These are phyloP conservation scores for Perdita meconis DNA, from an alignment of 2,888 invertebrate genomes.

Conservation along the genomic window DNA sequence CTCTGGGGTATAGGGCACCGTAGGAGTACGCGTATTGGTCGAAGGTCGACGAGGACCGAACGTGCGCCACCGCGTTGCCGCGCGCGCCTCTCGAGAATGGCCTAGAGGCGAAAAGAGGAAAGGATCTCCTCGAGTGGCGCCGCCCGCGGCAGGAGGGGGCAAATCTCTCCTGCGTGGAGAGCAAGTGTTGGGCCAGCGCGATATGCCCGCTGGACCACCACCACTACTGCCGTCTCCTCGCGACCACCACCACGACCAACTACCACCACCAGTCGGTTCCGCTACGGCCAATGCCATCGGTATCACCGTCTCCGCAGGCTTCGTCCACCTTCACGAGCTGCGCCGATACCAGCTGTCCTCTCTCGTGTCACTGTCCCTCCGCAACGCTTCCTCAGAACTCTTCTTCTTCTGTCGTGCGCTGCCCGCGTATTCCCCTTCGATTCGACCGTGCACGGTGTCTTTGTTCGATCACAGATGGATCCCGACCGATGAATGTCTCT, in stretches of 20 bases:
- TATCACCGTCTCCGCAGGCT: slow-evolving; percentile 79
- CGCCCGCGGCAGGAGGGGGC: slow-evolving; percentile 81
- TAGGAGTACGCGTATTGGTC: slow-evolving; percentile 73
- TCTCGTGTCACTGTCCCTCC: slow-evolving; percentile 40
- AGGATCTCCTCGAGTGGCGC: slow-evolving; percentile 82
- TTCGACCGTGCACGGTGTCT: slow-evolving; percentile 45
- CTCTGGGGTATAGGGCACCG: slow-evolving; percentile 48
- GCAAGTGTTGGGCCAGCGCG: slow-evolving; percentile 76
- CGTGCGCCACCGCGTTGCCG: slow-evolving; percentile 80
- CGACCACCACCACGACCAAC: slow-evolving; percentile 65
- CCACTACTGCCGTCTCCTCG: slow-evolving; percentile 83
- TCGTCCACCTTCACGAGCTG: slow-evolving; percentile 57
- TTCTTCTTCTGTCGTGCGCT: slow-evolving; percentile 26
- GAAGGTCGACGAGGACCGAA: slow-evolving; percentile 78
- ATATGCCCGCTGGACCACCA: slow-evolving; percentile 73
- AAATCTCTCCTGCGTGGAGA: slow-evolving; percentile 66
- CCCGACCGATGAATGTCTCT: slow-evolving; percentile 60
- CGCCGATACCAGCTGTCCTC: slow-evolving; percentile 61
- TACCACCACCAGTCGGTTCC: slow-evolving; percentile 83
- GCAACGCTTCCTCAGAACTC: slow-evolving; percentile 10
- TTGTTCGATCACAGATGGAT: slow-evolving; percentile 51
- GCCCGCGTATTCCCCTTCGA: slow-evolving; percentile 36
- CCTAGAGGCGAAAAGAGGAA: slow-evolving; percentile 86
- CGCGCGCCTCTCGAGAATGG: slow-evolving; percentile 85
- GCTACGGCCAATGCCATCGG: slow-evolving; percentile 83